phyloP scores from a whole-genome alignment of 2,113 vertebrate species.

The human region GRCh38 chr1:241636001-241636500 shows the following conservation, averaged over 20 bases:
- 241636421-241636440: neutral
- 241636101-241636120: conserved; percentile 58
- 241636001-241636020: conserved; percentile 60
- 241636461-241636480: neutral
- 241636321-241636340: neutral
- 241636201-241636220: conserved; percentile 22
- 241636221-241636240: conserved; percentile 44
- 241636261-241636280: neutral
- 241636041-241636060: conserved; percentile 61
- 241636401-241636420: neutral
- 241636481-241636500: neutral
- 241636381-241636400: neutral
- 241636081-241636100: conserved; percentile 68
- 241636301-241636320: neutral
- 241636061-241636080: conserved; percentile 70
- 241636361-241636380: conserved; percentile 27
- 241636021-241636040: conserved; percentile 63
- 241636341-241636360: conserved; percentile 27
- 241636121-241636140: conserved; percentile 64
- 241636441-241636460: neutral
- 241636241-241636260: neutral
- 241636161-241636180: neutral
- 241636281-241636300: neutral
- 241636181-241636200: conserved; percentile 31
- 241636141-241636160: neutral